Evolutionary conservation across 2,888 invertebrate species (phyloP).

Genomic region (Lasioglossum lativentre): DNA sequence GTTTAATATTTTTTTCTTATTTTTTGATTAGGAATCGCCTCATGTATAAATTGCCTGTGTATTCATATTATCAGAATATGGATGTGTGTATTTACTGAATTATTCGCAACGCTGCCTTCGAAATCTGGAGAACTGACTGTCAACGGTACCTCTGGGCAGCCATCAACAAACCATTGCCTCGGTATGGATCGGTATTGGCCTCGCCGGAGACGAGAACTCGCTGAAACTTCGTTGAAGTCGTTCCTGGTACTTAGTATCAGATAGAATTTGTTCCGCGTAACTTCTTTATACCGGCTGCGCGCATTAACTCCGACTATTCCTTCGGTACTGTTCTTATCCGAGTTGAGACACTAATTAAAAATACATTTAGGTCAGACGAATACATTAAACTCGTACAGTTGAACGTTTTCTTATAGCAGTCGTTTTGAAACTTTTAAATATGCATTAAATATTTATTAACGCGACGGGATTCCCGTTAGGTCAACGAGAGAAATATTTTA

Average conservation of each 20-base stretch:
- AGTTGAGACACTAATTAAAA: conserved; percentile 26
- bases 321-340: background rate
- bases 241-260: conserved; percentile 59
- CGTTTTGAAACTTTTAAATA: conserved; percentile 9
- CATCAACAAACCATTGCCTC: conserved; percentile 19
- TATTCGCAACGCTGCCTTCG: conserved; percentile 47
- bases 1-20: too few species aligned
- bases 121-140: conserved; percentile 73
- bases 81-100: too few species aligned
- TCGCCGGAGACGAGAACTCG: conserved; percentile 24
- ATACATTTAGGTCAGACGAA: conserved; percentile 11
- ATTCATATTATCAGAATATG: too few species aligned
- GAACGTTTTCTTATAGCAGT: background rate
- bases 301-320: conserved; percentile 14
- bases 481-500: conserved; percentile 11
- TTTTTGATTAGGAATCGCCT: too few species aligned
- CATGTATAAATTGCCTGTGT: too few species aligned
- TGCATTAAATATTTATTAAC: conserved; percentile 20
- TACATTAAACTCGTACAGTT: conserved; percentile 13
- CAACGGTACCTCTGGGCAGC: conserved; percentile 41
- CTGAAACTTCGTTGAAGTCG: conserved; percentile 16
- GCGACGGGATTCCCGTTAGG: conserved; percentile 1
- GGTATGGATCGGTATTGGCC: conserved; percentile 24
- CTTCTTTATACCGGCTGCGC: conserved; percentile 20
- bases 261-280: conserved; percentile 60